Conservation (phyloP, 2,888 invertebrate genomes). For the Mystacides longicornis region DNA sequence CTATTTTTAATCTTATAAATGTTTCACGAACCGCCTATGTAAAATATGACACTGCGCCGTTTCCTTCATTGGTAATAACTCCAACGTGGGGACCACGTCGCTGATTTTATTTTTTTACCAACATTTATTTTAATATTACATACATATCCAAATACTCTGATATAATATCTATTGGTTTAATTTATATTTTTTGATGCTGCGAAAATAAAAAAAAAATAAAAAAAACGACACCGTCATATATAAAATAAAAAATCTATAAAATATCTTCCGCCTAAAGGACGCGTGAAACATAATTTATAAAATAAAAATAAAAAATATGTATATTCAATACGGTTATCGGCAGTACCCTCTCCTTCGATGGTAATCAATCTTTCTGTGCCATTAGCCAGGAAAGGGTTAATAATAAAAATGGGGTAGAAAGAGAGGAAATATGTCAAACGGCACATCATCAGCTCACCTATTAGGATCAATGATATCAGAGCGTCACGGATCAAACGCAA, state of each 20-base stretch:
- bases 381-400: constrained; percentile 17
- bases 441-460: neutral
- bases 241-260: no score
- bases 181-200: constrained; percentile 25
- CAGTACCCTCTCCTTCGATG: constrained; percentile 14
- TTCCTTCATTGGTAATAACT: constrained; percentile 1
- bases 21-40: constrained; percentile 13
- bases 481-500: constrained; percentile 19
- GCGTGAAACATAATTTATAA: no score
- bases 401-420: neutral
- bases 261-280: no score
- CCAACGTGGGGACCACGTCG: constrained; percentile 16
- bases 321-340: no score
- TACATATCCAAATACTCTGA: no score
- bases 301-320: no score
- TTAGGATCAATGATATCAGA: constrained; percentile 5
- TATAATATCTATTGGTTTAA: constrained; percentile 26
- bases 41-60: constrained; percentile 21
- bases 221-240: no score
- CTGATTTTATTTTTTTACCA: constrained; percentile 23
- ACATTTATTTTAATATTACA: constrained; percentile 26
- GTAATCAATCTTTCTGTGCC: constrained; percentile 21
- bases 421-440: constrained; percentile 12
- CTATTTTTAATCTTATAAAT: no score
- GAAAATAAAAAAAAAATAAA: constrained; percentile 25